Percentiles rank a stretch among this genome's conserved stretches.
Evolutionary conservation across 2,797 vertebrate genomes (phyloP).

Genomic region (Ceryle rudis): DNA sequence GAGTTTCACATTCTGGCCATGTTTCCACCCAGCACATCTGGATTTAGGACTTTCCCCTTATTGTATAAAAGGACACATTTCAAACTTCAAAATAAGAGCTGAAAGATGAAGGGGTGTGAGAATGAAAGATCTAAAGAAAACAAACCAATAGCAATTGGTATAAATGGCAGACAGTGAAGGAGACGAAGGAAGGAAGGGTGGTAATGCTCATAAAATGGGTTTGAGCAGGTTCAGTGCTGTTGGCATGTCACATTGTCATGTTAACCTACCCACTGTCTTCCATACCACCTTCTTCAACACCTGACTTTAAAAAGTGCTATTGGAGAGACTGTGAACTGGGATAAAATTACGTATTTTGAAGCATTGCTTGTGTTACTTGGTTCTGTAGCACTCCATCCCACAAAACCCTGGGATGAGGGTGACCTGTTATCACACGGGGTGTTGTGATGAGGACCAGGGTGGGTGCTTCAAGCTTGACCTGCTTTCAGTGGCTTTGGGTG

Average conservation of each 20-base stretch:
- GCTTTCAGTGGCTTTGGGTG: not conserved
- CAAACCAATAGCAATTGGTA: accelerated
- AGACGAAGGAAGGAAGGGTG: accelerated
- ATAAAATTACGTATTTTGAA: not conserved
- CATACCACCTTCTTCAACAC: not conserved
- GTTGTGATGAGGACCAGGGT: not conserved
- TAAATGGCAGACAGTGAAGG: not conserved
- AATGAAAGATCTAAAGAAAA: not conserved
- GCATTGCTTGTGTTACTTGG: not conserved
- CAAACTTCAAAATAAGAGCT: not conserved
- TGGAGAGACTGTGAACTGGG: not conserved
- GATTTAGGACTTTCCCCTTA: not conserved
- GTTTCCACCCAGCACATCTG: not conserved
- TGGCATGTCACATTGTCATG: not conserved
- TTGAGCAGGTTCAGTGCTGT: not conserved
- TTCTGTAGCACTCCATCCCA: not conserved
- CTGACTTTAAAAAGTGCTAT: not conserved
- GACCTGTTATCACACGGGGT: accelerated
- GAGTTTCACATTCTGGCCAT: not conserved
- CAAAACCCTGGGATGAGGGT: accelerated
- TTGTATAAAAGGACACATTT: accelerated
- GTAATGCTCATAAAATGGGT: not conserved
- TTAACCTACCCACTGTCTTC: not conserved
- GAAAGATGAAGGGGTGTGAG: not conserved
- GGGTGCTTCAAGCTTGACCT: not conserved